Base-by-base conservation (phyloP, 2,888 invertebrate species). In the Asteroscopus sphinx region DNA sequence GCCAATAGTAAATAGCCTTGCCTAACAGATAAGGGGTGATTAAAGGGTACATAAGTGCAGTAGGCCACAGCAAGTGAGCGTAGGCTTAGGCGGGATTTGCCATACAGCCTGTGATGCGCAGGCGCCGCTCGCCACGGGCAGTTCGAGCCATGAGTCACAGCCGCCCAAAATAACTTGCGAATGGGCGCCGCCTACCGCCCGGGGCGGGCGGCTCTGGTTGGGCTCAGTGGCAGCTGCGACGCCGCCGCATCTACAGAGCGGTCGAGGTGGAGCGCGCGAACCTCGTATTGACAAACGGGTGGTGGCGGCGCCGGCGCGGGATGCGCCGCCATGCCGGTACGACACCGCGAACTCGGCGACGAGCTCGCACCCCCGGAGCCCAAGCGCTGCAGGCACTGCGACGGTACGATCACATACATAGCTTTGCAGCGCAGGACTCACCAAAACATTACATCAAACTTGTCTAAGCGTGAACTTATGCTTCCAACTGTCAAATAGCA, bases 351-450 rank as follows among this genome's bases (percentile, higher is more conserved):
- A 88, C 92, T 92, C 91, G 92, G 94, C 91, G 94, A 94, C 88
- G 93, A 93, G 87, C 88, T 92, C 92, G 93, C 93, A 86, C 89
- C 92, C 84, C 97, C 97, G 95, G 96, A 97, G 96, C 97, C 97
- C 95, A 97, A 97, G 95, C 97, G 97, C 96, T 97, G 97, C 97
- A 97, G 96, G 95, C 97, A 97, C 95, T 97, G 97, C 96, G 97
- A 97, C 97, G 97, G 97, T 97, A 96, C 86, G 87, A 80, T 71
- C 77, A 77, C 75, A 69, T 59, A 73, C 59, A 80, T 78, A 74
- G 79, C 78, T 78, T 78, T 76, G 77, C 77, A 75, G 70, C 68
- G 80, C 74, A 77, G 77, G 70, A 75, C 75, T 72, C 73, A 56
- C 66, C 73, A 68, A 66, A 68, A 74, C 63, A 72, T 66, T 61